These are phyloP conservation scores for Drosophila willistoni DNA, from an alignment of 1,140 invertebrate genomes.

Conservation along the genomic window DNA sequence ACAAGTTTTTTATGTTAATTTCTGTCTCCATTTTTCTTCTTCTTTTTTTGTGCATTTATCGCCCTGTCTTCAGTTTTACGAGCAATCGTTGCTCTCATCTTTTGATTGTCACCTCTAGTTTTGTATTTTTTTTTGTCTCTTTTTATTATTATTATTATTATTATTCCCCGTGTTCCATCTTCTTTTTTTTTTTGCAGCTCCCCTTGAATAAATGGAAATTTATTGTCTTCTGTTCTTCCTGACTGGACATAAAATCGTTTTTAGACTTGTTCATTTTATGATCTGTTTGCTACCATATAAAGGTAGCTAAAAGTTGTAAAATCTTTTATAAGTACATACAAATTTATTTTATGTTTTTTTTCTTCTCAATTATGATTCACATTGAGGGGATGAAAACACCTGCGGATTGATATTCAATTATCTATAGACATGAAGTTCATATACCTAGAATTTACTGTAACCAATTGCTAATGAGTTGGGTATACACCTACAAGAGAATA, in stretches of 20 bases:
- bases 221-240: constrained; percentile 19
- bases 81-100: constrained; percentile 49
- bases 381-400: constrained; percentile 45
- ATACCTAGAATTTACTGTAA: constrained; percentile 32
- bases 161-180: background rate
- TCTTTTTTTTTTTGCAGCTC: constrained; percentile 40
- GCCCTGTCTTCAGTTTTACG: constrained; percentile 67
- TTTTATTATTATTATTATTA: constrained; percentile 20
- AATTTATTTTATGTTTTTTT: no score
- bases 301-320: constrained; percentile 25
- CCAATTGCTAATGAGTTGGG: constrained; percentile 38
- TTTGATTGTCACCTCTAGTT: constrained; percentile 66
- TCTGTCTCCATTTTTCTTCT: constrained; percentile 39
- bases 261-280: constrained; percentile 52
- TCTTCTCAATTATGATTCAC: constrained; percentile 55
- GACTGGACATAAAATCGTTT: constrained; percentile 64
- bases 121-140: constrained; percentile 20
- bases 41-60: constrained; percentile 54
- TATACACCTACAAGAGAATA: background rate
- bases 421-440: background rate
- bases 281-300: constrained; percentile 52
- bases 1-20: constrained; percentile 68
- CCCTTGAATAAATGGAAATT: constrained; percentile 10
- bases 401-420: constrained; percentile 40
- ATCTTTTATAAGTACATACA: background rate